Conservation (phyloP, 1,140 invertebrate species). For the Pectinophora gossypiella region DNA sequence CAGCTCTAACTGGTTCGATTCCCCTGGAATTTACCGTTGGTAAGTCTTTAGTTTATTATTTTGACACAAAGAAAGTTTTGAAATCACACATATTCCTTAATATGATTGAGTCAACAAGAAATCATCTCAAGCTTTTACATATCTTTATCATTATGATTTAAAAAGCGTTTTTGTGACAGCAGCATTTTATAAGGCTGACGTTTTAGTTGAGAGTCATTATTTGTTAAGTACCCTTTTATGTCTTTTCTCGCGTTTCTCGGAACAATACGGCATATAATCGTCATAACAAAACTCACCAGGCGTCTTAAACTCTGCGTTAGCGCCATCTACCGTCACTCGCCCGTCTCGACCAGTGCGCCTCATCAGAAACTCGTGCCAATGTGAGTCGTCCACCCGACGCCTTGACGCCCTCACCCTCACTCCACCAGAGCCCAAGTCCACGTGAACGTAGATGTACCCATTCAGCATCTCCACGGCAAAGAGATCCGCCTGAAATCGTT, state of each 20-base stretch:
- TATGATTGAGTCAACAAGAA: too few relatives aligned
- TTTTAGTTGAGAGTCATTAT: too few relatives aligned
- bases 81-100: too few relatives aligned
- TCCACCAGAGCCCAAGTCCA: conserved; percentile 94
- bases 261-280: too few relatives aligned
- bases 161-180: too few relatives aligned
- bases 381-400: conserved; percentile 90
- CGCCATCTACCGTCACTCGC: conserved; percentile 91
- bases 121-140: too few relatives aligned
- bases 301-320: conserved; percentile 92
- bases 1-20: conserved; percentile 90
- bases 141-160: too few relatives aligned
- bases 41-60: too few relatives aligned
- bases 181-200: too few relatives aligned
- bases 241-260: too few relatives aligned
- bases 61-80: too few relatives aligned
- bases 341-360: conserved; percentile 88
- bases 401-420: conserved; percentile 89
- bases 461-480: conserved; percentile 96
- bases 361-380: conserved; percentile 93
- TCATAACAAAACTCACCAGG: conserved; percentile 77
- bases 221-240: too few relatives aligned
- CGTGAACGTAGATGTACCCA: conserved; percentile 93
- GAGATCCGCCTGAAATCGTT: conserved; percentile 85
- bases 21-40: conserved; percentile 81